phyloP scores from a whole-genome alignment of 2,888 invertebrate genomes.

The Papilio elwesi region DNA sequence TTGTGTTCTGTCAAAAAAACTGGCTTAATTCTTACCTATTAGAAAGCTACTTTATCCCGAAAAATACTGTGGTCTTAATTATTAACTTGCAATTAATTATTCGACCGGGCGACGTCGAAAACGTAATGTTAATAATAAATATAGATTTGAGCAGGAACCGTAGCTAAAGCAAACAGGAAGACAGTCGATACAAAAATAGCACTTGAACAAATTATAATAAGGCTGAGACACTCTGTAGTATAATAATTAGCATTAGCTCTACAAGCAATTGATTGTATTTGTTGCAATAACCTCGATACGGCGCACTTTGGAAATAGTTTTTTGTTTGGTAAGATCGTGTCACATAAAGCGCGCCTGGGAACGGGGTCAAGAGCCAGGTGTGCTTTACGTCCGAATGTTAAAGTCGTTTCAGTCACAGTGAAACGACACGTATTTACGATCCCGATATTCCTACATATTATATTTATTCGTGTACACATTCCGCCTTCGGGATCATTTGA shows the following conservation, averaged over 20 bases:
- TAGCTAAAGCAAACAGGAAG: too few species aligned
- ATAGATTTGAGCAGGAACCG: too few species aligned
- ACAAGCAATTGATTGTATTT: not conserved
- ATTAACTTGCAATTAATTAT: too few species aligned
- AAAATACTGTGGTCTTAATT: too few species aligned
- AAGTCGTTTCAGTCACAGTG: constrained; percentile 60
- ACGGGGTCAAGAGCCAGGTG: constrained; percentile 60
- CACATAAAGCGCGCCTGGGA: constrained; percentile 29
- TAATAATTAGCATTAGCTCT: not conserved
- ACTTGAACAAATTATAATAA: too few species aligned
- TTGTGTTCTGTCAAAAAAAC: too few species aligned
- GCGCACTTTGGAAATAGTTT: constrained; percentile 11
- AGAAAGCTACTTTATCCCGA: too few species aligned
- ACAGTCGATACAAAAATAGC: too few species aligned
- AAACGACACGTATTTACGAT: constrained; percentile 55
- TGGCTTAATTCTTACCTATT: too few species aligned
- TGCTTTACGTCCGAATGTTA: constrained; percentile 71
- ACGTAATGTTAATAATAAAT: too few species aligned
- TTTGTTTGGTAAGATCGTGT: constrained; percentile 34
- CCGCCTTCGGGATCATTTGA: not conserved
- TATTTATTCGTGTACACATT: constrained; percentile 22
- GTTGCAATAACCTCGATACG: constrained; percentile 34
- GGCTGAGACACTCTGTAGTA: too few species aligned
- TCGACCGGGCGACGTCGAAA: too few species aligned
- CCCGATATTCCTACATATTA: constrained; percentile 36